These are phyloP conservation scores for Drosophila lutescens DNA, from an alignment of 2,888 invertebrate species.

Conservation along the genomic window DNA sequence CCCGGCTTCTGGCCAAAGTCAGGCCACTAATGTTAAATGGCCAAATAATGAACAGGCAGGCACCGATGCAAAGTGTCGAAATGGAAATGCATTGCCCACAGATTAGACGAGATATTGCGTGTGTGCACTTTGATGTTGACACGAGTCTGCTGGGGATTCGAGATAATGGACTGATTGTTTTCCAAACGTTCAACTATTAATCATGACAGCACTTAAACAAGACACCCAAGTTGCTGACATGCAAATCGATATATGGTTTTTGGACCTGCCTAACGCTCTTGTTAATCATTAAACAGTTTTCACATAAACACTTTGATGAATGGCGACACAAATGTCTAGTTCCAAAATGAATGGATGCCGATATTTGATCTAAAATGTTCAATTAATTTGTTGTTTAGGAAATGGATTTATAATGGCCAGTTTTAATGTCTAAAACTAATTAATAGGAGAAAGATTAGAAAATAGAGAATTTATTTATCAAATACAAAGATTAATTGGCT, in stretches of 20 bases:
- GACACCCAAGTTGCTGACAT: background rate
- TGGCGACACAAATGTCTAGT: background rate
- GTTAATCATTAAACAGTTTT: conserved; percentile 3
- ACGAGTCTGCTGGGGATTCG: conserved; percentile 34
- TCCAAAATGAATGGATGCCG: too few species aligned
- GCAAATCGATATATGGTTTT: conserved; percentile 2
- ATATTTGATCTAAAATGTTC: background rate
- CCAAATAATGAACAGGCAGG: conserved; percentile 59
- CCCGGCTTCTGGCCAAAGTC: conserved; percentile 48
- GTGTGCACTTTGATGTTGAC: conserved; percentile 33
- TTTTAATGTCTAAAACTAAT: too few species aligned
- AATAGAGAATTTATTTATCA: too few species aligned
- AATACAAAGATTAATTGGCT: too few species aligned
- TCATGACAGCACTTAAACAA: background rate
- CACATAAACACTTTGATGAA: conserved; percentile 1
- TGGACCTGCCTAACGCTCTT: conserved; percentile 2
- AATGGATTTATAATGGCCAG: background rate
- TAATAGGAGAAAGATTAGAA: too few species aligned
- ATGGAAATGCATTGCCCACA: conserved; percentile 36
- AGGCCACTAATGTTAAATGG: conserved; percentile 34
- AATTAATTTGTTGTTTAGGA: background rate
- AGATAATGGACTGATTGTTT: conserved; percentile 40
- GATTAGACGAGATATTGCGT: conserved; percentile 16
- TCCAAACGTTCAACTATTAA: conserved; percentile 8
- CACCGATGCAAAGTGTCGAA: conserved; percentile 38